phyloP scores from a whole-genome alignment of 2,113 vertebrate genomes.

The Urocitellus parryii region DNA sequence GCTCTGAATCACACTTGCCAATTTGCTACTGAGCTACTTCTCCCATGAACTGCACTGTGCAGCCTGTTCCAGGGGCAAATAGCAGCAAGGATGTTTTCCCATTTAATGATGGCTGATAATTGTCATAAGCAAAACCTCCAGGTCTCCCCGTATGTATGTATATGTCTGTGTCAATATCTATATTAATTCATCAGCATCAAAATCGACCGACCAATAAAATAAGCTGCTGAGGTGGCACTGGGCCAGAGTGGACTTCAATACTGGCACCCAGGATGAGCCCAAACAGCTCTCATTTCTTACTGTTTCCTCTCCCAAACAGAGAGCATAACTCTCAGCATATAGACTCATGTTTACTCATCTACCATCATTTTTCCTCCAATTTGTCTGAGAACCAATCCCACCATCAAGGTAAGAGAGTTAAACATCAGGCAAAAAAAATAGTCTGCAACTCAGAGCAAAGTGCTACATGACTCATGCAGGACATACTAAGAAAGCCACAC shows the following conservation, averaged over 20 bases:
- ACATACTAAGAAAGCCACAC: too few relatives aligned
- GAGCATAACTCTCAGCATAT: background rate
- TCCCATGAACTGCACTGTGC: background rate
- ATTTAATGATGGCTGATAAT: background rate
- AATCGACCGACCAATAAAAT: background rate
- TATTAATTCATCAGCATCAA: background rate
- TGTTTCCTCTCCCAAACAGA: background rate
- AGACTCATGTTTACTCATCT: background rate
- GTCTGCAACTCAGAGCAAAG: background rate
- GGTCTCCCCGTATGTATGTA: background rate
- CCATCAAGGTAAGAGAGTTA: background rate
- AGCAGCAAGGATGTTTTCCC: background rate
- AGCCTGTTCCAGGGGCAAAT: background rate
- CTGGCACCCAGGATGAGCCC: background rate
- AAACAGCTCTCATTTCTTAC: background rate
- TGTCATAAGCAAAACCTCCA: background rate
- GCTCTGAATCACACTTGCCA: rapidly evolving
- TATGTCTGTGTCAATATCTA: background rate
- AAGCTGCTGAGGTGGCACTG: background rate
- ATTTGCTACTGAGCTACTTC: background rate
- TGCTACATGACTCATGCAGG: background rate
- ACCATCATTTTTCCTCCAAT: background rate
- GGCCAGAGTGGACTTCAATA: too few relatives aligned
- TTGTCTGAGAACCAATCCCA: background rate
- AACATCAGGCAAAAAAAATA: background rate